phyloP scores from a whole-genome alignment of 1,140 invertebrate genomes.

The Nylanderia fulva region DNA sequence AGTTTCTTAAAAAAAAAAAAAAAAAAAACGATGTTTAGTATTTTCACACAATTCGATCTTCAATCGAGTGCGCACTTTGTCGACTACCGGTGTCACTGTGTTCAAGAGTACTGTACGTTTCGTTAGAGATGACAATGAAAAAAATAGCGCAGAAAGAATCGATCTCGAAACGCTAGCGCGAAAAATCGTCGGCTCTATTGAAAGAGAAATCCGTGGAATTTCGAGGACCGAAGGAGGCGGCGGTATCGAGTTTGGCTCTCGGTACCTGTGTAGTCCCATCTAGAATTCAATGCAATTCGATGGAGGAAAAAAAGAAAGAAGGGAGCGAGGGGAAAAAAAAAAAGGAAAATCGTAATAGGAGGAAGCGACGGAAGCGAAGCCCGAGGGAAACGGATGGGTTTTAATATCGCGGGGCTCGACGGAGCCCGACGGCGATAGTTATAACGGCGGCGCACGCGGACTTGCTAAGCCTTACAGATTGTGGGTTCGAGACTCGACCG shows the following conservation, averaged over 20 bases:
- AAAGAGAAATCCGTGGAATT: slow-evolving; percentile 27
- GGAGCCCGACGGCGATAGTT: slow-evolving; percentile 61
- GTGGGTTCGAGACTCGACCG: slow-evolving; percentile 78
- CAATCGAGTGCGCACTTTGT: neutral
- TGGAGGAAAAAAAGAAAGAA: neutral
- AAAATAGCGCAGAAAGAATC: slow-evolving; percentile 1
- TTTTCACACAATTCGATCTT: neutral
- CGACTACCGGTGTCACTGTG: neutral
- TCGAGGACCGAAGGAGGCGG: slow-evolving; percentile 3
- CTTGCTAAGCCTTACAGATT: slow-evolving; percentile 83
- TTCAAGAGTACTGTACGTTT: neutral
- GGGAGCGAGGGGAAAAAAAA: neutral
- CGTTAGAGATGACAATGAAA: no score
- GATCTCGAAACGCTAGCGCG: neutral
- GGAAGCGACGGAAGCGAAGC: slow-evolving; percentile 69
- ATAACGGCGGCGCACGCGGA: slow-evolving; percentile 71
- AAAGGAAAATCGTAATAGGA: slow-evolving; percentile 67
- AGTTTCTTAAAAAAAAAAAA: no score
- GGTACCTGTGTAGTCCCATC: slow-evolving; percentile 30
- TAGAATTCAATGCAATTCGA: slow-evolving; percentile 52
- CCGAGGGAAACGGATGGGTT: slow-evolving; percentile 80
- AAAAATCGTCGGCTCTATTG: neutral
- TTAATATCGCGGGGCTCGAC: slow-evolving; percentile 79
- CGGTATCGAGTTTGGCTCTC: slow-evolving; percentile 37
- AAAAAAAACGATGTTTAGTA: neutral